Base-by-base conservation (phyloP, 2,797 vertebrate species). In the Morus bassanus region DNA sequence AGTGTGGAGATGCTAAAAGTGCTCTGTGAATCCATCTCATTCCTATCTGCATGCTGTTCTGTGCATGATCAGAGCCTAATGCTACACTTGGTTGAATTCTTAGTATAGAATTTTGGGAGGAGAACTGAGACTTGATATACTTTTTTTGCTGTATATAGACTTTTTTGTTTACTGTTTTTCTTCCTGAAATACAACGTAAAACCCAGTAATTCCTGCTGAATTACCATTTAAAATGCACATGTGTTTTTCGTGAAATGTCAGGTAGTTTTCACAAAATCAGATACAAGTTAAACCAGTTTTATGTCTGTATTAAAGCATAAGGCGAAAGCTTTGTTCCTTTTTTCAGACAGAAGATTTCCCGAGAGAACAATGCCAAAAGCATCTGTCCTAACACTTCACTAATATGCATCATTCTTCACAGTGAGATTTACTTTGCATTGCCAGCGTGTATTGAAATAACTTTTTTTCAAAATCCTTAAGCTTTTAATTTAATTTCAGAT, bases 401-500 rank as follows among this genome's bases (percentile, higher is more conserved):
- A 86, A 81, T 89, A 72, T 37, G 39, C 7, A 1, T 85, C 72
- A 68, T 80, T 89, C 41, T 83, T 80, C 48, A 7, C 35, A 74
- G 54, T 59, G 63, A 92, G 80, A 74, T 91, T 86, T 87, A 74
- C 50, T 94, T 81, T 87, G 69, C 30, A 17, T 91, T 95, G 35
- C 68, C 46, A 91, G 21, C 1, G 5, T 75, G 30, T 82, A n/a
- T 68, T 73, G 74, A 87, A 81, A 85, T 41, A 59, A 39, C 24
- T 50, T 46, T 83, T 79, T 81, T 68, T 50, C 33, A 27, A 74
- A 82, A 93, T 83, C 22, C 45, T 89, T 92, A 93, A 68, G 10
- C 69, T 93, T 89, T 86, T 43, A 43, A 97, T 93, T 95, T 96
- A 54, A 91, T 97, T 98, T 97, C 97, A 99, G 99, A 98, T 99